These are phyloP conservation scores for Hipposideros armiger DNA, from an alignment of 2,113 vertebrate genomes.

Conservation along the genomic window DNA sequence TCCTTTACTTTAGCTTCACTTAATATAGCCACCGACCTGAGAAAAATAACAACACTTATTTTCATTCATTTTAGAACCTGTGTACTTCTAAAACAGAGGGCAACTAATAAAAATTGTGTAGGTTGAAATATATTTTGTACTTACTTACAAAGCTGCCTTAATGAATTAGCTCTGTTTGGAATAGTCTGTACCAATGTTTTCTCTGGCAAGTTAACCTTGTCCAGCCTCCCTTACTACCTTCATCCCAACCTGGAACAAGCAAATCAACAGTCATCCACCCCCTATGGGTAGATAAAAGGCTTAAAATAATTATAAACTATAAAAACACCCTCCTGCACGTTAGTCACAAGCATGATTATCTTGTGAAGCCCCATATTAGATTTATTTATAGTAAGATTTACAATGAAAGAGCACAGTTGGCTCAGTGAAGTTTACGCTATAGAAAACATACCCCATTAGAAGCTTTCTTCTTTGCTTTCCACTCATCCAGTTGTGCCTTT, in stretches of 20 bases:
- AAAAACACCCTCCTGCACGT: slow-evolving; percentile 56
- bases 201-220: slow-evolving; percentile 80
- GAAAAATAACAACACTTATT: slow-evolving; percentile 43
- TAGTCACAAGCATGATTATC: slow-evolving; percentile 43
- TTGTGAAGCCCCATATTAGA: slow-evolving; percentile 35
- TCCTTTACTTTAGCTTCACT: slow-evolving; percentile 15
- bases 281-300: slow-evolving; percentile 74
- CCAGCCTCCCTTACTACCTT: slow-evolving; percentile 81
- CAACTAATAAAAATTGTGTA: slow-evolving; percentile 72
- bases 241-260: slow-evolving; percentile 82
- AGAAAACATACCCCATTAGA: slow-evolving; percentile 93
- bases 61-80: slow-evolving; percentile 60
- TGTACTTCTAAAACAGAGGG: slow-evolving; percentile 61
- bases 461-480: slow-evolving; percentile 98
- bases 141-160: slow-evolving; percentile 82
- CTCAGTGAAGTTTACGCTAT: neutral
- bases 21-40: neutral
- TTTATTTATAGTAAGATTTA: neutral
- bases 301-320: slow-evolving; percentile 68
- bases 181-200: slow-evolving; percentile 80
- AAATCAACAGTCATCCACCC: slow-evolving; percentile 81
- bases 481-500: slow-evolving; percentile 98
- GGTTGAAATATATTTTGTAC: slow-evolving; percentile 76
- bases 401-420: neutral
- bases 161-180: slow-evolving; percentile 81